Evolutionary conservation across 2,888 invertebrate genomes (phyloP).

Genomic region (Drosophila ustulata): DNA sequence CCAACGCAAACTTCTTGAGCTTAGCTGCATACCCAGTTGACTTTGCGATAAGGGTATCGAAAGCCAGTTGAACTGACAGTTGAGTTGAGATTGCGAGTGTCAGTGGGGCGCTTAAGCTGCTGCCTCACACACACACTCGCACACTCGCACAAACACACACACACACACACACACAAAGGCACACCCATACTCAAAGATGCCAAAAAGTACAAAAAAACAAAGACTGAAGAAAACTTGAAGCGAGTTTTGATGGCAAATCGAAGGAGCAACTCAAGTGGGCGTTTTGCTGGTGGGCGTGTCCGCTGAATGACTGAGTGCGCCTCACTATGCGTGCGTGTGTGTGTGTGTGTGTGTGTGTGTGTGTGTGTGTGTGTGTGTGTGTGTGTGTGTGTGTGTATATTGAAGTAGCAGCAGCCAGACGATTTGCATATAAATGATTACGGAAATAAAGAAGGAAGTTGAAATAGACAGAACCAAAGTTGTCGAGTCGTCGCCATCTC

Average conservation of each 20-base stretch:
- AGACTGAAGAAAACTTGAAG: conserved; percentile 41
- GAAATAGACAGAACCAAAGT: conserved; percentile 69
- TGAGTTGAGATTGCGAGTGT: conserved; percentile 16
- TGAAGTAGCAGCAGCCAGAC: conserved; percentile 57
- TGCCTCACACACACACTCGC: conserved; percentile 1
- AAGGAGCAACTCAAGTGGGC: conserved; percentile 55
- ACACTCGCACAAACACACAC: conserved; percentile 16
- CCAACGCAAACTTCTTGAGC: neutral
- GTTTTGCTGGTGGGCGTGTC: conserved; percentile 35
- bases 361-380: conserved; percentile 27
- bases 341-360: too few relatives aligned
- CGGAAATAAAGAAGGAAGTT: conserved; percentile 81
- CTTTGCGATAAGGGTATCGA: conserved; percentile 19
- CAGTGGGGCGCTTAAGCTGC: conserved; percentile 31
- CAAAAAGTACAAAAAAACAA: conserved; percentile 43
- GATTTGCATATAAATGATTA: conserved; percentile 81
- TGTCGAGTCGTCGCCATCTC: conserved; percentile 46
- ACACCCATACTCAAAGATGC: conserved; percentile 11
- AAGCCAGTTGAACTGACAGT: conserved; percentile 12
- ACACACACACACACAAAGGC: conserved; percentile 1
- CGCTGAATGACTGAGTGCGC: conserved; percentile 32
- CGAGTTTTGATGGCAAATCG: conserved; percentile 74
- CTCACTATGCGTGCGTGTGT: conserved; percentile 16
- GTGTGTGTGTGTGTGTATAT: conserved; percentile 30
- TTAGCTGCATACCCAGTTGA: neutral